phyloP scores from a whole-genome alignment of 2,797 vertebrate genomes.

The Phataginus tetradactyla region DNA sequence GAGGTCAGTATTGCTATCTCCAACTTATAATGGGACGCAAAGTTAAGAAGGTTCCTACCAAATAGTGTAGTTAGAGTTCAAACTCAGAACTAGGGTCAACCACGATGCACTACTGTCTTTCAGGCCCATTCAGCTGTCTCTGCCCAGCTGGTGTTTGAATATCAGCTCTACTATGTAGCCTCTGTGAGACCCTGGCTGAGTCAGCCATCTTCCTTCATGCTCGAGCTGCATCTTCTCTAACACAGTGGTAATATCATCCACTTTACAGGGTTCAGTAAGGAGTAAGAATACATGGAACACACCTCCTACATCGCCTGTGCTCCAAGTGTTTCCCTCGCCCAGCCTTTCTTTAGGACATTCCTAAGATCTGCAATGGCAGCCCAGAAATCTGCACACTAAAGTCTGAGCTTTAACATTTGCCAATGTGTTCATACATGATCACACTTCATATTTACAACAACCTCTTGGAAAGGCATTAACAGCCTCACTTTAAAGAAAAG shows the following conservation, averaged over 20 bases:
- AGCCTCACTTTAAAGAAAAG: not conserved
- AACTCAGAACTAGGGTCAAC: not conserved
- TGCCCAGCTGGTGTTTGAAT: not conserved
- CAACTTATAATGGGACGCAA: not conserved
- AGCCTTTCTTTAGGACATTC: not conserved
- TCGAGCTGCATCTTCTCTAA: not conserved
- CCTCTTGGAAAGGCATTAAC: not conserved
- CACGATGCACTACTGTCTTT: not conserved
- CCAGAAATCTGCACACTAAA: not conserved
- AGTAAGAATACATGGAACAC: not conserved
- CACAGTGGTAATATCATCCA: not conserved
- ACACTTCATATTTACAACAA: not conserved
- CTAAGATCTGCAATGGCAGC: not conserved
- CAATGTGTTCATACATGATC: not conserved
- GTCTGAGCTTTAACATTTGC: not conserved
- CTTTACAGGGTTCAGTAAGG: not conserved
- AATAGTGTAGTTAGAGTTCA: not conserved
- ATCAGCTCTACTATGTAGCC: not conserved
- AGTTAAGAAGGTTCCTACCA: not conserved
- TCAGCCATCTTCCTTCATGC: not conserved
- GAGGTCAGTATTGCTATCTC: not conserved
- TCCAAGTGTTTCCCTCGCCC: not conserved
- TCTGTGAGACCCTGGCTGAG: not conserved
- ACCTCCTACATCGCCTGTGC: fast-evolving
- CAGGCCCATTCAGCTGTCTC: not conserved